These are phyloP conservation scores for Acanthosepion lycidas DNA, from an alignment of 2,888 invertebrate genomes.

Conservation along the genomic window DNA sequence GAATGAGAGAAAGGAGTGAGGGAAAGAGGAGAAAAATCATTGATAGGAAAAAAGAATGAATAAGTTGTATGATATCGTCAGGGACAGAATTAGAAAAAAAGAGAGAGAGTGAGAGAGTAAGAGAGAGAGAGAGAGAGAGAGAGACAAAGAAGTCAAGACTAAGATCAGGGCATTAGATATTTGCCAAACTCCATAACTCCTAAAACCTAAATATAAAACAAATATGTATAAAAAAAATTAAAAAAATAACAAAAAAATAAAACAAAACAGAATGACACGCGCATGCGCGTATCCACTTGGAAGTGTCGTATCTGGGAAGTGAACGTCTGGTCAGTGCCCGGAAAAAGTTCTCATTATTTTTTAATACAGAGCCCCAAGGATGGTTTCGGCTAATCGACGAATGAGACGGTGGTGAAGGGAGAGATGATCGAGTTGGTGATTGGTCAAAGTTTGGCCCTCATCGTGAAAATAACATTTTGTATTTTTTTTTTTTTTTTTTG, in stretches of 20 bases:
- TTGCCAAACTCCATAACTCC: too few relatives aligned
- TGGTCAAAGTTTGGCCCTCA: background rate
- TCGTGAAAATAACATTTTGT: background rate
- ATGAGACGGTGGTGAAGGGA: background rate
- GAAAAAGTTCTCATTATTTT: constrained; percentile 2
- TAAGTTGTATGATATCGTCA: too few relatives aligned
- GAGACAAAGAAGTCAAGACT: background rate
- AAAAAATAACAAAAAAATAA: background rate
- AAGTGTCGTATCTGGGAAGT: background rate
- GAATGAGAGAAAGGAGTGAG: too few relatives aligned
- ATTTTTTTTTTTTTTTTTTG: background rate
- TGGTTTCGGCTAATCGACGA: background rate
- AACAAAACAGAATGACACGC: background rate
- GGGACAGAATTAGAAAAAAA: too few relatives aligned
- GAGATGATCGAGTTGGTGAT: background rate
- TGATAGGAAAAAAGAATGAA: too few relatives aligned
- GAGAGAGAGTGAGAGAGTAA: too few relatives aligned
- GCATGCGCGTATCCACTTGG: background rate
- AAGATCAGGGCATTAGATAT: background rate
- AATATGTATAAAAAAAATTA: background rate
- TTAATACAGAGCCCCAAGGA: background rate
- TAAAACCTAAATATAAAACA: background rate
- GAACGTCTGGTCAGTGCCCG: background rate
- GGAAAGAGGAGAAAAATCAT: too few relatives aligned
- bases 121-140: background rate